Evolutionary conservation across 1,140 invertebrate species (phyloP).

Genomic region (Drosophila ironensis): DNA sequence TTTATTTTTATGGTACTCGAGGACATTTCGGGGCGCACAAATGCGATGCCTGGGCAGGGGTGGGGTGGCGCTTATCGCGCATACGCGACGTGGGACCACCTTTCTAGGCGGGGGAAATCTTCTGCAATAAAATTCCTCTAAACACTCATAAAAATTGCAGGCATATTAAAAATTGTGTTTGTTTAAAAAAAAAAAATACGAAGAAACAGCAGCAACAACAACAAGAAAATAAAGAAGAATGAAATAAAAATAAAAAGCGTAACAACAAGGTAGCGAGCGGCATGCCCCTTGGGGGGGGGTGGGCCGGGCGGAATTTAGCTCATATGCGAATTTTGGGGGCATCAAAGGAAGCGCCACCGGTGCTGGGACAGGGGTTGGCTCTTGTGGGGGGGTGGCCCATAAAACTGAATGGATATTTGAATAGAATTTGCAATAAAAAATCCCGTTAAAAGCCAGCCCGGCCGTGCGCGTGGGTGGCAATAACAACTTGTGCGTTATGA

Average conservation of each 20-base stretch:
- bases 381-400: conserved; percentile 38
- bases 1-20: conserved; percentile 77
- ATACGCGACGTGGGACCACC: conserved; percentile 62
- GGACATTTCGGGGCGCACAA: conserved; percentile 58
- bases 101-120: conserved; percentile 73
- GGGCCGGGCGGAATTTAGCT: conserved; percentile 45
- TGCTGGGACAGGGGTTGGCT: not conserved
- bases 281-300: conserved; percentile 17
- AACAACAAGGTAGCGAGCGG: conserved; percentile 28
- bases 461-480: conserved; percentile 49
- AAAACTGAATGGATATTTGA: conserved; percentile 81
- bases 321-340: conserved; percentile 65
- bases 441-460: conserved; percentile 71
- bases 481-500: conserved; percentile 81
- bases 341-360: conserved; percentile 23
- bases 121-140: conserved; percentile 82
- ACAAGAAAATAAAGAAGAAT: conserved; percentile 1
- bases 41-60: conserved; percentile 28
- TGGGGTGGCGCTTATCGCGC: conserved; percentile 61
- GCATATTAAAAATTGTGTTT: conserved; percentile 82
- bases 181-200: conserved; percentile 56
- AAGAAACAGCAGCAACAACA: too few species aligned
- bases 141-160: conserved; percentile 82
- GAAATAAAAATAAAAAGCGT: conserved; percentile 44
- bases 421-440: conserved; percentile 82